Base-by-base conservation (phyloP, 1,140 invertebrate genomes). In the Campodea augens region DNA sequence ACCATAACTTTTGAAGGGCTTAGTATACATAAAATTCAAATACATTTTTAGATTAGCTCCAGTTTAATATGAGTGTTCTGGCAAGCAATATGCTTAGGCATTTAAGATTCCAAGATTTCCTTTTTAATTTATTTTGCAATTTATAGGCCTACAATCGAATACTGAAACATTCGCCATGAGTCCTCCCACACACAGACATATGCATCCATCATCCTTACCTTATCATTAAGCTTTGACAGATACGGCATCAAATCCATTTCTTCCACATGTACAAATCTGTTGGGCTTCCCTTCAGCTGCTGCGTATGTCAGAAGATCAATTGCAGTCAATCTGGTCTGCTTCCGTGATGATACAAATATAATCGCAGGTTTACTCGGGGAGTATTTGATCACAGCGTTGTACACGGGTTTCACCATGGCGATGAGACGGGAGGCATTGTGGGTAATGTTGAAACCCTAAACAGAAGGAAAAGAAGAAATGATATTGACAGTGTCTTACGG, bases 381-480 rank as follows among this genome's bases (percentile, higher is more conserved):
- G 56, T 93, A 75, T 36, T 85, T 75, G 1, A 83, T 52, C n/a
- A 98, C 86, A 1, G 88, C 78, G 58, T 95, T 91, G 62, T 97
- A 99, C 0, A 90, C 81, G 0, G 95, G 95, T 60, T 96, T 96
- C 0, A 85, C 81, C 96, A 99, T 98, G 0, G 93, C 88, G 2
- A 93, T 78, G 1, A 98, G 69, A 21, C 96, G 71, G 0, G 92
- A 91, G 2, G 84, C 84, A 59, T 95, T 96, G 64, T 99, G 93
- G 0, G 89, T 93, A 12, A 98, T 87, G 65, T 98, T 98, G 60
- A 96, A 90, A 10, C 93, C 91, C 69, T 85, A 66, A 15, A 52
- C 52, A 43, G 46, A 54, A 32, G 15, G 15, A 32, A 32, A 32
- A 32, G 27, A 7, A n/a, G 32, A 10, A 23, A 22, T 20, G 25